Percentiles rank a stretch among this genome's conserved stretches.
Conservation (phyloP, 1,140 invertebrate genomes). For the Charaxes varanes region DNA sequence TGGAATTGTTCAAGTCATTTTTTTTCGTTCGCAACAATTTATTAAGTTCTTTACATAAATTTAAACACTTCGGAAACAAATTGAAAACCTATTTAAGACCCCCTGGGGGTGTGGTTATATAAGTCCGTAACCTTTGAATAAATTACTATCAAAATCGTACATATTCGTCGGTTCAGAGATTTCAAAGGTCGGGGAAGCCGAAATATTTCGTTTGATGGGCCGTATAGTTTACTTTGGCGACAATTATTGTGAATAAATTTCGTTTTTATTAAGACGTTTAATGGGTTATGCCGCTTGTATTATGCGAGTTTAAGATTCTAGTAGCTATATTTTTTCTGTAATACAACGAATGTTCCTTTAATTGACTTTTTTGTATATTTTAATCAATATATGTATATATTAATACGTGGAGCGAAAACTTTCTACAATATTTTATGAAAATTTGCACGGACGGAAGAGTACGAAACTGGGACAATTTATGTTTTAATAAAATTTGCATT, state of each 20-base stretch:
- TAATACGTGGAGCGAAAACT: too few relatives aligned
- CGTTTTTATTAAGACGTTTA: constrained; percentile 6
- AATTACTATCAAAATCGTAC: constrained; percentile 20
- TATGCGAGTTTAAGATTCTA: background rate
- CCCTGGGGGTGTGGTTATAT: constrained; percentile 15
- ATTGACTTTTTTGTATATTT: too few relatives aligned
- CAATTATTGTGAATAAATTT: constrained; percentile 7
- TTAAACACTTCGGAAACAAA: constrained; percentile 17
- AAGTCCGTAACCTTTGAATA: constrained; percentile 13
- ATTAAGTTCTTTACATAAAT: constrained; percentile 6
- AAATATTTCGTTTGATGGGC: constrained; percentile 1
- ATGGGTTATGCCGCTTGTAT: constrained; percentile 1
- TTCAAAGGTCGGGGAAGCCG: constrained; percentile 7
- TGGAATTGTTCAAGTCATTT: constrained; percentile 7
- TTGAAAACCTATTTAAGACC: constrained; percentile 14
- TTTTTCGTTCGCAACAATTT: constrained; percentile 10
- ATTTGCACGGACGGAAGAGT: too few relatives aligned
- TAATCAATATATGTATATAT: too few relatives aligned
- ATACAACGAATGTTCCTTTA: too few relatives aligned
- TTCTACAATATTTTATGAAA: too few relatives aligned
- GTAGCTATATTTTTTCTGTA: constrained; percentile 2
- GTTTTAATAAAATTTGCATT: too few relatives aligned
- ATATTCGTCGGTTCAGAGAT: too few relatives aligned
- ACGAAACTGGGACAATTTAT: too few relatives aligned
- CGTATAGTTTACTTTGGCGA: background rate